A percentile compares a stretch with the other conserved stretches of the same genome.
phyloP scores from a whole-genome alignment of 2,113 vertebrate genomes.

The Damaliscus lunatus region DNA sequence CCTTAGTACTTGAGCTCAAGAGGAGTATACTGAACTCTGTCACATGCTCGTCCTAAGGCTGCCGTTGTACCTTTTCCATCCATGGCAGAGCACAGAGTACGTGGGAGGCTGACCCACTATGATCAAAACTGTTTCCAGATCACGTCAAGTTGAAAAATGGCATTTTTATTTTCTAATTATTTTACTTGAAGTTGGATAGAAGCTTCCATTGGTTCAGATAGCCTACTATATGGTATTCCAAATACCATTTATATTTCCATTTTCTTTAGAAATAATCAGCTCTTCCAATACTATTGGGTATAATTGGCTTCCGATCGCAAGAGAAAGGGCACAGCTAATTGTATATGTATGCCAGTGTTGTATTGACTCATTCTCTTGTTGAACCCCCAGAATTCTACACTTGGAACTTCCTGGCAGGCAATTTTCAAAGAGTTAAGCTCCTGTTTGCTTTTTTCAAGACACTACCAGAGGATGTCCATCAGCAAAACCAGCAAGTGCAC shows the following conservation, averaged over 20 bases:
- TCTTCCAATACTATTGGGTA: background rate
- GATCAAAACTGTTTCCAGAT: background rate
- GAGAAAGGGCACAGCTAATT: background rate
- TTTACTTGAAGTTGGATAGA: background rate
- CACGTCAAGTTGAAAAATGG: background rate
- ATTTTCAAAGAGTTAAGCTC: background rate
- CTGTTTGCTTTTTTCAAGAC: background rate
- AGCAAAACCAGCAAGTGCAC: constrained; percentile 17
- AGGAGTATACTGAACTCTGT: background rate
- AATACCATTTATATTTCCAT: background rate
- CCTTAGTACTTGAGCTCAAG: background rate
- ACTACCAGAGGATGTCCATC: background rate
- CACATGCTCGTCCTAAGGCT: background rate
- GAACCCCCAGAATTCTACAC: background rate
- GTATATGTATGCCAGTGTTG: background rate
- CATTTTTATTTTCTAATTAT: constrained; percentile 6
- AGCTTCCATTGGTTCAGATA: background rate
- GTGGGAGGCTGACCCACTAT: background rate
- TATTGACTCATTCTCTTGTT: background rate
- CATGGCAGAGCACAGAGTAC: background rate
- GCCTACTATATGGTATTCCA: background rate
- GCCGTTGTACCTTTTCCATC: background rate
- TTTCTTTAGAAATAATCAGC: background rate
- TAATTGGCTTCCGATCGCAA: background rate
- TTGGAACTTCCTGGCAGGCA: background rate